phyloP scores from a whole-genome alignment of 2,797 vertebrate species.

The Propithecus perrieri region DNA sequence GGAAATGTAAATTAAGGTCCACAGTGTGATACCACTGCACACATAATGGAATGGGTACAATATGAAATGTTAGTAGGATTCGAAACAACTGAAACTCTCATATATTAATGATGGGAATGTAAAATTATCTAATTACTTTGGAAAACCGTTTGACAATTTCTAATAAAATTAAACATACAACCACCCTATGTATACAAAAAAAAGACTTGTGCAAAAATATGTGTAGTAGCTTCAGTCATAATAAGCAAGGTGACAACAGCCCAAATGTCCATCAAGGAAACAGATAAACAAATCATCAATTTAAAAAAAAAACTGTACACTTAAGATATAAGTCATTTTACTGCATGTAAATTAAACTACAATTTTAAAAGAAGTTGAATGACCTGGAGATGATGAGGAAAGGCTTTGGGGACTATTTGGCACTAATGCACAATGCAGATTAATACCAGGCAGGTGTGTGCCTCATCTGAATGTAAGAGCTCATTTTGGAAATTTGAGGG shows the following conservation, averaged over 20 bases:
- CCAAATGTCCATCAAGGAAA: not conserved
- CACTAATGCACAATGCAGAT: not conserved
- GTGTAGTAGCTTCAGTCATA: not conserved
- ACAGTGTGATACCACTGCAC: not conserved
- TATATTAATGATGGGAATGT: not conserved
- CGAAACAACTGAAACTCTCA: not conserved
- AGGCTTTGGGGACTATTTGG: not conserved
- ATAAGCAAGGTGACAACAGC: not conserved
- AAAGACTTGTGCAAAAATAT: not conserved
- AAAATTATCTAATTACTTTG: not conserved
- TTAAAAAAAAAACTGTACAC: not conserved
- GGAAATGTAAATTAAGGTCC: not conserved
- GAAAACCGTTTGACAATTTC: not conserved
- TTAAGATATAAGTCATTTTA: not conserved
- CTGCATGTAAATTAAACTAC: not conserved
- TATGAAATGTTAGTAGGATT: not conserved
- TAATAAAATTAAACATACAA: not conserved
- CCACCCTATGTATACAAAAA: not conserved
- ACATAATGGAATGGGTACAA: not conserved
- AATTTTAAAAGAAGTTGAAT: not conserved
- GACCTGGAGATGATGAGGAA: not conserved
- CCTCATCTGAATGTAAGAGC: not conserved
- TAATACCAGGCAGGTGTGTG: not conserved
- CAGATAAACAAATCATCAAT: not conserved
- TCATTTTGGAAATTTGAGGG: not conserved